Base-by-base conservation (phyloP, 2,797 vertebrate genomes). In the Loriculus beryllinus region DNA sequence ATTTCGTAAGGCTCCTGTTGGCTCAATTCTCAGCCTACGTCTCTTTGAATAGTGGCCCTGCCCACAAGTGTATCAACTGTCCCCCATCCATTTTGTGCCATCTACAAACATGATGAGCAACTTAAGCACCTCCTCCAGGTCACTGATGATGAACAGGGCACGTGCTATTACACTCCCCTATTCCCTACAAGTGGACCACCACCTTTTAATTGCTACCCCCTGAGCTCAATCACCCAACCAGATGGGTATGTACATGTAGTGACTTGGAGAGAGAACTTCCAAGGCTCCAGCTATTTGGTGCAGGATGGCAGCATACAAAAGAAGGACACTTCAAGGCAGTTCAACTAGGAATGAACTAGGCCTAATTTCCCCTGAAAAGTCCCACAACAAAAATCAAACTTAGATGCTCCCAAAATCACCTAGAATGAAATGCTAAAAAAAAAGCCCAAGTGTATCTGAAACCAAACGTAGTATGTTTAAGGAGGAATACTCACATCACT, bases 401-500 rank as follows among this genome's bases (percentile, higher is more conserved):
- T 29, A 23, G 9, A 17, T 18, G 37, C 18, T 62, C 12, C 28
- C 10, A 29, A 18, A 14, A 83, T 4, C 37, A 68, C 14, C 31
- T 20, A 47, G 25, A 95, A 85, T 19, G 13, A 90, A 70, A 90
- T 1, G 20, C 18, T 31, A 52, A 8, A 39, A 64, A 39, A 60
- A 49, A 80, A 62, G 3, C 17, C 40, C 7, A 28, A 25, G 14
- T 9, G 5, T 22, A 51, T 23, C 35, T 42, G 56, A 89, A 80
- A 23, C 19, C 2, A 43, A 52, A 42, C 1, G 29, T 0, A 33
- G n/a, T 1, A 11, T 3, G 3, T 23, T 56, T 8, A 6, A 42
- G 68, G 0, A 1, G 7, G 4, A 14, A 81, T 18, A 98, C 99
- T 99, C 96, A 99, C 99, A 99, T 99, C 88, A 99, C 99, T 98